Evolutionary conservation across 2,113 vertebrate genomes (phyloP).

Genomic region (Crotophaga sulcirostris): DNA sequence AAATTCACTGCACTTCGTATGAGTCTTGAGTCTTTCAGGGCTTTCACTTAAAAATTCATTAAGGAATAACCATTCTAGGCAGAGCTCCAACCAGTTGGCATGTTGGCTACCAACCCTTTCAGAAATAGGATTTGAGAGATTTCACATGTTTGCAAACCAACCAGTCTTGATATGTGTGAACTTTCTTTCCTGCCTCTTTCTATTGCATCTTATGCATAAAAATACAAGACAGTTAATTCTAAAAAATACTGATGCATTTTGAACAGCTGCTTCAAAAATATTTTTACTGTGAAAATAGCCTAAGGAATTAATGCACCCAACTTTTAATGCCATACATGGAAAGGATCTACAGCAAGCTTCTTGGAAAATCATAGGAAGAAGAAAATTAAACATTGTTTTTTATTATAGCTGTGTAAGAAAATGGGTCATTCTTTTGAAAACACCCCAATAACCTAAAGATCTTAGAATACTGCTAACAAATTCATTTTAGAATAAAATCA

Average conservation of each 20-base stretch:
- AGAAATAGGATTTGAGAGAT: not conserved
- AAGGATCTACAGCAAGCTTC: not conserved
- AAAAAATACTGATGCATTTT: not conserved
- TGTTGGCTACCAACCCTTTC: not conserved
- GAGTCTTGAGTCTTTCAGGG: not conserved
- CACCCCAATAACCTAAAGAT: not conserved
- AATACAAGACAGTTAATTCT: not conserved
- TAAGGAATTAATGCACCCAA: not conserved
- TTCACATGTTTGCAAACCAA: not conserved
- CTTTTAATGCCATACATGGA: not conserved
- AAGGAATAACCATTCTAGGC: constrained; percentile 27
- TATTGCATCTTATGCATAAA: not conserved
- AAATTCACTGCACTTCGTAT: not conserved
- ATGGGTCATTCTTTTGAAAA: constrained; percentile 6
- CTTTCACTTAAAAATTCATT: constrained; percentile 34
- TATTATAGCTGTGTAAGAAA: not conserved
- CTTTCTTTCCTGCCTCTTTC: not conserved
- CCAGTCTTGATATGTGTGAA: not conserved
- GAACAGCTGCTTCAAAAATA: not conserved
- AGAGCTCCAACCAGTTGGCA: constrained; percentile 32
- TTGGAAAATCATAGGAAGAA: not conserved
- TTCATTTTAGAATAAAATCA: not conserved
- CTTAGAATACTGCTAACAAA: not conserved
- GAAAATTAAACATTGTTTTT: not conserved
- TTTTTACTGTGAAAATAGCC: not conserved